Evolutionary conservation across 2,113 vertebrate genomes (phyloP), one percentile per base, ranked within the genome.

Genomic region (Haplochromis burtoni): DNA sequence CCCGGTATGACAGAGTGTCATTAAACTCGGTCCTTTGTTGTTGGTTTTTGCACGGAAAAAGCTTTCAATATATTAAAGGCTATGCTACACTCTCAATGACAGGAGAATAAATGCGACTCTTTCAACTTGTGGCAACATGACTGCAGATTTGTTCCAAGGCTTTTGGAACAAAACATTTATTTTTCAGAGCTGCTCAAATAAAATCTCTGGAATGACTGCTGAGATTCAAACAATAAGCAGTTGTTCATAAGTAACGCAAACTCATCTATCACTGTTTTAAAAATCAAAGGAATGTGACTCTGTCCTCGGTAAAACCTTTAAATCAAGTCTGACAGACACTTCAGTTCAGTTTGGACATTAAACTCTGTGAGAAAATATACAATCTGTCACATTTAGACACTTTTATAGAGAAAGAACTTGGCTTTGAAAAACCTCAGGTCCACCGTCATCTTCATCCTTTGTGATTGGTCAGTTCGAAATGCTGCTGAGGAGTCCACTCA

Each of bases 401-500:
- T 14, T 83, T 80, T 33, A 68, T 49, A 81, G 80, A 87, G 73
- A 84, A 86, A 86, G 26, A 76, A 84, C 89, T 57, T 87, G 89
- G 87, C 91, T 89, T 29, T 54, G 19, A 33, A 29, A 17, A 78
- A 51, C 73, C 73, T 78, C 73, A 78, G 26, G 73, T 78, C 45
- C 10, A 49, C 42, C 10, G 26, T 78, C 17, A 51, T 2, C 59
- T 14, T 81, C 13, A 42, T 84, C 45, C 61, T 81, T 66, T 81
- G 13, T 81, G 86, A 93, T 88, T 89, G 87, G 91, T 89, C 89
- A 11, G n/a, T 80, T 90, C 3, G 71, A 49, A 71, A 21, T 7
- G 31, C 57, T 14, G 40, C 51, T 10, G 55, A 86, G 53, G 55
- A 86, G 38, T 10, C 49, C 42, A 2, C 80, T 88, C 80, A 78